Conservation (phyloP, 2,888 invertebrate species). For the Andrena dorsata region DNA sequence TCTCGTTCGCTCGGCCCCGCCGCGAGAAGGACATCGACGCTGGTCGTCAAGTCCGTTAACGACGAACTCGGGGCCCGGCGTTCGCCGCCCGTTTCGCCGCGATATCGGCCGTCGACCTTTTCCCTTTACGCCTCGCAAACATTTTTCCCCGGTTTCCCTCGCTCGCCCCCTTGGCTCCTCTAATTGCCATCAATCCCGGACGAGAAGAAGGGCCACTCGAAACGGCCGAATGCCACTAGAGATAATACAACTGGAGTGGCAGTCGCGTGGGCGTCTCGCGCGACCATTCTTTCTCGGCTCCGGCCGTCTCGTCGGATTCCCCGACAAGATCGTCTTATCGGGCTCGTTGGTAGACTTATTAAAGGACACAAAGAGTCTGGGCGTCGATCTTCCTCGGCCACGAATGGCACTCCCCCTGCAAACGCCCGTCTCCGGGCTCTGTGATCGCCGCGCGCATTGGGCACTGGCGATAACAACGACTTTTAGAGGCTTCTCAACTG, state of each 20-base stretch:
- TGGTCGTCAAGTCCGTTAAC: constrained; percentile 42
- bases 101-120: constrained; percentile 54
- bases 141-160: constrained; percentile 26
- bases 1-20: constrained; percentile 21
- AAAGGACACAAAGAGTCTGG: constrained; percentile 46
- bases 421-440: constrained; percentile 4
- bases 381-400: constrained; percentile 35
- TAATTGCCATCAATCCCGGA: constrained; percentile 64
- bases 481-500: neutral
- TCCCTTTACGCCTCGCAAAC: constrained; percentile 15
- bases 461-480: constrained; percentile 35
- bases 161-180: constrained; percentile 11
- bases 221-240: constrained; percentile 44
- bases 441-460: constrained; percentile 20
- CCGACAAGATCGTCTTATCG: constrained; percentile 54
- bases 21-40: constrained; percentile 7
- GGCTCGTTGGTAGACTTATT: constrained; percentile 34
- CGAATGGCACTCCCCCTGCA: neutral
- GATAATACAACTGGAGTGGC: constrained; percentile 55
- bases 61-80: constrained; percentile 20
- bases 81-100: constrained; percentile 17
- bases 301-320: constrained; percentile 32
- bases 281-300: constrained; percentile 33
- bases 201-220: constrained; percentile 36
- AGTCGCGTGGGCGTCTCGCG: constrained; percentile 62